A percentile compares a stretch with the other conserved stretches of the same genome.
Evolutionary conservation across 2,797 vertebrate genomes (phyloP).

Genomic region (Lithobates sylvaticus): DNA sequence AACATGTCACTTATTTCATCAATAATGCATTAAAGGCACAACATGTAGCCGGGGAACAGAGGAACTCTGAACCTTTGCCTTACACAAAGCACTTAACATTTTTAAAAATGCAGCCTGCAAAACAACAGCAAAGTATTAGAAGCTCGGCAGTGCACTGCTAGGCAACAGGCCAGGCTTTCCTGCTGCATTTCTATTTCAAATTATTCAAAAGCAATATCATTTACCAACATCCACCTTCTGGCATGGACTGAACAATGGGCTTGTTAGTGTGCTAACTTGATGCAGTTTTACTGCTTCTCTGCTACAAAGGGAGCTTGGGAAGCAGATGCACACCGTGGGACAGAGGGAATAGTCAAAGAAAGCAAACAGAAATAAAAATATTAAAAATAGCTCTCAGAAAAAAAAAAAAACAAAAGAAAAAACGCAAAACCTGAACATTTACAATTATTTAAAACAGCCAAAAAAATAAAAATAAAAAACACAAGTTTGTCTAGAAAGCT

Average conservation of each 20-base stretch:
- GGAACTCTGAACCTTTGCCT: not conserved
- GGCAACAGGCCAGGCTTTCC: conserved; percentile 43
- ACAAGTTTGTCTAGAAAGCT: no score
- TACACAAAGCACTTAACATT: conserved; percentile 23
- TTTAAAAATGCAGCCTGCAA: not conserved
- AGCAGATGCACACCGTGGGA: not conserved
- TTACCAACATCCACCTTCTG: conserved; percentile 48
- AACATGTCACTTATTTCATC: not conserved
- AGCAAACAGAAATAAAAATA: not conserved
- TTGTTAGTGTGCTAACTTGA: conserved; percentile 10
- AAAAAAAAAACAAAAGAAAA: no score
- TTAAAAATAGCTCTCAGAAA: no score
- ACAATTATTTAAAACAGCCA: no score
- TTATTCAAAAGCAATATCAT: conserved; percentile 45
- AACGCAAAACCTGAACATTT: no score
- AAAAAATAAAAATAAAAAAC: no score
- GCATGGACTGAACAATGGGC: conserved; percentile 9
- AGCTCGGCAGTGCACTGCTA: conserved; percentile 13
- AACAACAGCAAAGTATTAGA: not conserved
- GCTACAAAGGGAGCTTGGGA: not conserved
- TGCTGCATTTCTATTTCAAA: conserved; percentile 34
- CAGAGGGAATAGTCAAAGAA: not conserved
- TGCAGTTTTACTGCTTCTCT: conserved; percentile 3
- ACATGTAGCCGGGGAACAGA: not conserved
- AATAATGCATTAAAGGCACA: not conserved